Evolutionary conservation across 2,888 invertebrate species (phyloP), one percentile per base, ranked within the genome.

Genomic region (Calliopum simillimum): DNA sequence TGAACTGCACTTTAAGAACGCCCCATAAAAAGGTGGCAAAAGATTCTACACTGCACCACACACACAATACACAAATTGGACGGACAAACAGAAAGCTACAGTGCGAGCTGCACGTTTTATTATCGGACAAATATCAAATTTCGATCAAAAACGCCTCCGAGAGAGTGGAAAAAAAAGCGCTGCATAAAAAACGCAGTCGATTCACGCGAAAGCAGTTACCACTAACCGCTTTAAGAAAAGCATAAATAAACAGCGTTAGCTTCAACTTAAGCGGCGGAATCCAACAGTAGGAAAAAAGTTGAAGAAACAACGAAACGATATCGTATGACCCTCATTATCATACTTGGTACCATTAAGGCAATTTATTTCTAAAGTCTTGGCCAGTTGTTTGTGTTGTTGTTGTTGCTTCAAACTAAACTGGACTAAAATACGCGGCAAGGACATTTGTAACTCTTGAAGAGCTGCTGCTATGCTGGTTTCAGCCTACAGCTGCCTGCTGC

Each of bases 121-220:
- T 85, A 84, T 84, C 84, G 80, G 78, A 72, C 78, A 80, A 80
- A 84, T 84, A 84, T 84, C 84, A 82, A 85, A 84, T 84, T 85
- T 85, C 85, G 82, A 84, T 84, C 85, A 80, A 80, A 77, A 81
- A 82, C 82, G 80, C 81, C 81, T 82, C 74, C 80, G 75, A 78
- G 79, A 77, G 76, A 77, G 78, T 79, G n/a, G n/a, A 46, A 55
- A 56, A 21, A 8, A 49, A 47, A 63, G 33, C 23, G 23, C 6
- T 19, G 53, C 67, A 62, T 62, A 72, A 58, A 33, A 56, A 51
- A 59, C 25, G 51, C 70, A 49, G 68, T 46, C 61, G 51, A 58
- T 72, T 71, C 71, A 65, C 61, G 74, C 71, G 58, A 74, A 69
- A 68, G 67, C 65, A 62, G 67, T 72, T 72, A 71, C 66, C 70